Evolutionary conservation across 2,888 invertebrate genomes (phyloP).

Genomic region (Willowsia nigromaculata): DNA sequence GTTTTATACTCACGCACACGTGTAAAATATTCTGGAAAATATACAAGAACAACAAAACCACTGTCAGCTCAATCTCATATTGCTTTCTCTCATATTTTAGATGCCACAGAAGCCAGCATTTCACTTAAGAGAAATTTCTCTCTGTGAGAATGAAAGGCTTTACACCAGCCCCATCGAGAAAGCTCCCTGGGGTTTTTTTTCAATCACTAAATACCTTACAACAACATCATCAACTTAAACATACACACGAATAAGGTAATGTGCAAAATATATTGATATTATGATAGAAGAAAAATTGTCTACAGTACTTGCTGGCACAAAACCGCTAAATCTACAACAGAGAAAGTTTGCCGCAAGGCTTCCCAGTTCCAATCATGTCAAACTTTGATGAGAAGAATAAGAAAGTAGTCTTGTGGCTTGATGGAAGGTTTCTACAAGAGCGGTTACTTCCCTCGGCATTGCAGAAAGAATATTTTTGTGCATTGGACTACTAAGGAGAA

Average conservation of each 20-base stretch:
- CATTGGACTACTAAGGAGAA: no score
- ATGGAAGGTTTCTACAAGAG: no score
- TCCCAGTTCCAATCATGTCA: background rate
- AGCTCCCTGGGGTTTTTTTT: constrained; percentile 49
- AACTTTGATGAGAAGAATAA: background rate
- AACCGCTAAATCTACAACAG: background rate
- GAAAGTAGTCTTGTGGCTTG: background rate
- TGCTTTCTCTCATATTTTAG: constrained; percentile 14
- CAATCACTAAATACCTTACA: constrained; percentile 42
- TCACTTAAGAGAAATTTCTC: background rate
- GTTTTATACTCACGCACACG: background rate
- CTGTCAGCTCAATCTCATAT: constrained; percentile 8
- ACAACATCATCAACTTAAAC: background rate
- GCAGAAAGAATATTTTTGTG: no score
- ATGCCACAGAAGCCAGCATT: background rate
- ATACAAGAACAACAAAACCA: background rate
- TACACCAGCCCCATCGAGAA: background rate
- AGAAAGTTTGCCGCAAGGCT: background rate
- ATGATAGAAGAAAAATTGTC: background rate
- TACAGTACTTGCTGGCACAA: background rate
- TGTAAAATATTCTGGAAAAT: background rate
- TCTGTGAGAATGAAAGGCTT: constrained; percentile 18
- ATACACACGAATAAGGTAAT: background rate
- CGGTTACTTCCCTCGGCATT: no score
- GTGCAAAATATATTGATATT: background rate